Evolutionary conservation across 2,888 invertebrate species (phyloP).

Genomic region (Brachynemurus nebulosus): DNA sequence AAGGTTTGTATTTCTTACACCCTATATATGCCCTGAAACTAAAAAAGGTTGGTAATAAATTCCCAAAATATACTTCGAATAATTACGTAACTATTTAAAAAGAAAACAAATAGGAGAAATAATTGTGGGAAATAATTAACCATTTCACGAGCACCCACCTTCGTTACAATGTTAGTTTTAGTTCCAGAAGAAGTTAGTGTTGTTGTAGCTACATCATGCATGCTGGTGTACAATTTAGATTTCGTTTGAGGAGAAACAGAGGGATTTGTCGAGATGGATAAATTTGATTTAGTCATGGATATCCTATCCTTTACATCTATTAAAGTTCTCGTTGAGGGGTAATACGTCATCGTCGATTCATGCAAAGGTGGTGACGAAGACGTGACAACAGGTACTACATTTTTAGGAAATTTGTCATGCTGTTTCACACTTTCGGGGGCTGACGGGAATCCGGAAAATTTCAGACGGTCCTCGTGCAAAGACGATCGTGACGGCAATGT

Average conservation of each 20-base stretch:
- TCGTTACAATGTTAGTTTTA: background rate
- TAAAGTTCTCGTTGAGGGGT: no score
- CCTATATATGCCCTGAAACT: no score
- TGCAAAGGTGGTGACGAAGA: background rate
- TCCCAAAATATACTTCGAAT: no score
- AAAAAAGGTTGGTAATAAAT: no score
- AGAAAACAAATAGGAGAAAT: no score
- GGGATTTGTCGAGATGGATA: background rate
- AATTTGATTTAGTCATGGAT: background rate
- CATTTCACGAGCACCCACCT: slow-evolving; percentile 1
- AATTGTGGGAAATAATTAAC: no score
- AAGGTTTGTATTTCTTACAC: no score
- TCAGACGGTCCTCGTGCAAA: slow-evolving; percentile 8
- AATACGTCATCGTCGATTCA: background rate
- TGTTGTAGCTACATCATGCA: background rate
- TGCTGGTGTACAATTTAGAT: background rate
- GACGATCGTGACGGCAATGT: slow-evolving; percentile 28
- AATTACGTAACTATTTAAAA: no score
- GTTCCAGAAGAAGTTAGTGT: slow-evolving; percentile 2
- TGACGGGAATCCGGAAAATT: background rate
- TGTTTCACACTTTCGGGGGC: background rate
- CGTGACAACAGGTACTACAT: background rate
- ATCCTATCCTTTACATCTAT: background rate
- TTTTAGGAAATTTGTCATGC: background rate
- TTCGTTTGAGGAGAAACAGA: background rate